Conservation (phyloP, 2,797 vertebrate genomes). For the Hipposideros larvatus region DNA sequence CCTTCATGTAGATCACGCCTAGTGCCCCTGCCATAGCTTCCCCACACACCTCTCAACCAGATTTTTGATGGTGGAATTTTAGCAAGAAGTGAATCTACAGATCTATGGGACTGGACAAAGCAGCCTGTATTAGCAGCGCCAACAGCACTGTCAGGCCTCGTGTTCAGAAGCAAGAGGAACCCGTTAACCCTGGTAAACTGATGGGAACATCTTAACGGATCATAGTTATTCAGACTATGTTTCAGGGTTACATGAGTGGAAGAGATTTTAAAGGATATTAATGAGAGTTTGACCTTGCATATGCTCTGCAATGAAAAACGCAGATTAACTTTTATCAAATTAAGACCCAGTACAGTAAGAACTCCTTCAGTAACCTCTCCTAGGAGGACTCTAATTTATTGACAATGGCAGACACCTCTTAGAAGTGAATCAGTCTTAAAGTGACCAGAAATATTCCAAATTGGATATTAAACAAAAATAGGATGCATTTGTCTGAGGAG, state of each 20-base stretch:
- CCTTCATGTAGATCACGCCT: not conserved
- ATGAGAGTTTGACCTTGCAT: slow-evolving; percentile 57
- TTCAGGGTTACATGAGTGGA: not conserved
- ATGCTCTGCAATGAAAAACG: not conserved
- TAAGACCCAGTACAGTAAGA: not conserved
- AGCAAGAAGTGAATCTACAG: fast-evolving
- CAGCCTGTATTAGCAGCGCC: not conserved
- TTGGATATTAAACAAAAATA: not conserved
- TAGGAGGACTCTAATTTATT: not conserved
- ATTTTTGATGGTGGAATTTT: not conserved
- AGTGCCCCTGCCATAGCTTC: not conserved
- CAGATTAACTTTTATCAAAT: not conserved
- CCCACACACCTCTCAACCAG: fast-evolving
- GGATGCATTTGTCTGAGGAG: not conserved
- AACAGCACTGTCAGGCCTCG: fast-evolving
- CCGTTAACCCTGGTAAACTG: not conserved
- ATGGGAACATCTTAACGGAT: not conserved
- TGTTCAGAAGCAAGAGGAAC: not conserved
- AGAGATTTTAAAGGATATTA: slow-evolving; percentile 63
- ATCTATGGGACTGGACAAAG: not conserved
- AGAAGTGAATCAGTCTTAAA: not conserved
- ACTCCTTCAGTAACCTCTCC: not conserved
- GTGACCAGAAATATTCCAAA: not conserved
- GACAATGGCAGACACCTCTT: not conserved
- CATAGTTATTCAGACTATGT: not conserved